Evolutionary conservation across 2,797 vertebrate genomes (phyloP), one percentile per base, ranked within the genome.

Genomic region (Malurus splendens): DNA sequence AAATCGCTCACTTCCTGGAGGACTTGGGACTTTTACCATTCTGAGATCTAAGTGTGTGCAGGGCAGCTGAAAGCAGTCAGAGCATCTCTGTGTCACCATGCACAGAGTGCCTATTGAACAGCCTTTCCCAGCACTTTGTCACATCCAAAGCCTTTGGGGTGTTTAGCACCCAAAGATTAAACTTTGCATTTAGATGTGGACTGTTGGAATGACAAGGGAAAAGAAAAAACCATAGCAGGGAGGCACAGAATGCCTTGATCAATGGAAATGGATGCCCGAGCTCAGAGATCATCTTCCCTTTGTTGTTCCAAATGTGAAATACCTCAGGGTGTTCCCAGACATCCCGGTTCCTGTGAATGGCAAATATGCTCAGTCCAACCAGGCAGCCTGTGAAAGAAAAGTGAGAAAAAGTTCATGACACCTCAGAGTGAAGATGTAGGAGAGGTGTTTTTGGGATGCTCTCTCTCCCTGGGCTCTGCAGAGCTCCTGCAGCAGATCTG

Each of bases 301-400:
- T 77, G 27, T 39, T 68, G 41, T 57, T 84, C 19, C n/a, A 65
- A 65, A 77, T 28, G 39, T 32, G 12, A 87, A 86, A 30, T 97
- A 97, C 97, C 97, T 97, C 93, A 0, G 97, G 96, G 45, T 97
- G 72, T 52, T 97, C 80, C 97, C 97, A 97, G 50, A 97, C 51
- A 8, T 91, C 84, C 54, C 85, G 92, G 57, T 96, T 97, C 71
- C 91, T 96, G 54, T 97, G 97, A 83, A 97, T 88, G 64, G 55
- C 91, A 89, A 95, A 96, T 56, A 97, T 92, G 68, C 3, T 94
- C 64, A 97, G 2, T 20, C 0, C 14, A 60, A 82, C 28, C 7
- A 17, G 23, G n/a, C 22, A 74, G 44, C 92, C 96, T 96, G 73
- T 17, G 62, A 82, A 85, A 76, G 23, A 57, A 39, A 87, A 84